Conservation (phyloP, 1,140 invertebrate genomes). For the Meteorus sp. region DNA sequence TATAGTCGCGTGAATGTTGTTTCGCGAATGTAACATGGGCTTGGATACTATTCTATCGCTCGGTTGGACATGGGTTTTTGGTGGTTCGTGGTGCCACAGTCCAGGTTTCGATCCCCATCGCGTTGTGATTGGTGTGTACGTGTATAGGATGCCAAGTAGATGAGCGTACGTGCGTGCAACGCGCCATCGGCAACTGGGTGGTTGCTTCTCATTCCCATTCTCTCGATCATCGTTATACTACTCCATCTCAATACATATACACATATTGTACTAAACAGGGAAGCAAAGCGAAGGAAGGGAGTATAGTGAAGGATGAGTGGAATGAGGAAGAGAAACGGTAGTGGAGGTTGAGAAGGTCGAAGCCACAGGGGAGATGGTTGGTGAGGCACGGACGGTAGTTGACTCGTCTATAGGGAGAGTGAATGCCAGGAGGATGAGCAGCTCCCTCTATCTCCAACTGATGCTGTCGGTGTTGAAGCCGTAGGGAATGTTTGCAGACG, state of each 20-base stretch:
- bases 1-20: constrained; percentile 26
- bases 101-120: constrained; percentile 41
- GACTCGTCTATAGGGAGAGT: constrained; percentile 26
- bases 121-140: constrained; percentile 50
- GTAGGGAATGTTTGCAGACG: constrained; percentile 32
- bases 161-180: constrained; percentile 45
- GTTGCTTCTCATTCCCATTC: too few relatives aligned
- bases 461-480: constrained; percentile 16
- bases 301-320: background rate
- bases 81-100: constrained; percentile 26
- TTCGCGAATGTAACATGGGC: constrained; percentile 28
- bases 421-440: constrained; percentile 23
- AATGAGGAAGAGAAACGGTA: background rate
- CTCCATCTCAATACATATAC: too few relatives aligned
- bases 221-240: too few relatives aligned
- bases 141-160: constrained; percentile 42
- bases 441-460: constrained; percentile 1
- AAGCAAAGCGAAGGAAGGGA: too few relatives aligned
- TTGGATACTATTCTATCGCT: constrained; percentile 37
- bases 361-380: constrained; percentile 31
- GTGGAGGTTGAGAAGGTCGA: constrained; percentile 16
- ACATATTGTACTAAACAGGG: too few relatives aligned
- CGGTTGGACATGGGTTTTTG: constrained; percentile 39
- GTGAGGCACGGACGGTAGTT: constrained; percentile 10
- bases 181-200: constrained; percentile 18